phyloP scores from a whole-genome alignment of 2,888 invertebrate species.

The Phania funesta region DNA sequence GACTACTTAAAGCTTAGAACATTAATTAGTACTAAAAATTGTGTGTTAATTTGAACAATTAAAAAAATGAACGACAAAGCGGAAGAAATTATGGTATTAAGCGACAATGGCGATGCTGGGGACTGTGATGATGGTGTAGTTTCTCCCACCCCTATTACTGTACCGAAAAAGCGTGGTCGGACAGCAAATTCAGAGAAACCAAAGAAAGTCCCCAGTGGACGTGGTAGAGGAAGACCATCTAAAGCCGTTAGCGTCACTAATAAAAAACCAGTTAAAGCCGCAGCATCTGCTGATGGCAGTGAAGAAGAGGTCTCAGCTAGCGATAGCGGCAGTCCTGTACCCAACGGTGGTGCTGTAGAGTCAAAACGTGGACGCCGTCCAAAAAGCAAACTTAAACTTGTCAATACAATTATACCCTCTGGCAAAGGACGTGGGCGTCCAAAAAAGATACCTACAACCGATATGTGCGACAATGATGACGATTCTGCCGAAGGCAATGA shows the following conservation, averaged over 20 bases:
- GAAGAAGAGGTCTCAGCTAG: constrained; percentile 63
- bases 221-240: constrained; percentile 71
- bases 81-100: constrained; percentile 62
- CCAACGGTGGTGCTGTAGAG: constrained; percentile 34
- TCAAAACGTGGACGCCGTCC: constrained; percentile 61
- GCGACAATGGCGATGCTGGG: constrained; percentile 47
- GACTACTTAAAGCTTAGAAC: background rate
- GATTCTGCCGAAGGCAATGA: constrained; percentile 51
- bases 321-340: constrained; percentile 31
- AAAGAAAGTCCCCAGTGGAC: constrained; percentile 56
- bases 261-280: constrained; percentile 18
- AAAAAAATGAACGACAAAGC: constrained; percentile 38
- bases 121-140: constrained; percentile 56
- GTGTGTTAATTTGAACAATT: background rate
- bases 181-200: constrained; percentile 70
- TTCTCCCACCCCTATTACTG: constrained; percentile 57
- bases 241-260: constrained; percentile 49
- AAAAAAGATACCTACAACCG: constrained; percentile 59
- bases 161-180: constrained; percentile 75
- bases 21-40: background rate
- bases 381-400: constrained; percentile 49
- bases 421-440: constrained; percentile 75
- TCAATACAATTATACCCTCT: constrained; percentile 19
- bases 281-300: constrained; percentile 59
- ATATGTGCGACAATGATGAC: constrained; percentile 35